These are phyloP conservation scores for Drosophila borealis DNA, from an alignment of 2,888 invertebrate genomes.

Conservation along the genomic window DNA sequence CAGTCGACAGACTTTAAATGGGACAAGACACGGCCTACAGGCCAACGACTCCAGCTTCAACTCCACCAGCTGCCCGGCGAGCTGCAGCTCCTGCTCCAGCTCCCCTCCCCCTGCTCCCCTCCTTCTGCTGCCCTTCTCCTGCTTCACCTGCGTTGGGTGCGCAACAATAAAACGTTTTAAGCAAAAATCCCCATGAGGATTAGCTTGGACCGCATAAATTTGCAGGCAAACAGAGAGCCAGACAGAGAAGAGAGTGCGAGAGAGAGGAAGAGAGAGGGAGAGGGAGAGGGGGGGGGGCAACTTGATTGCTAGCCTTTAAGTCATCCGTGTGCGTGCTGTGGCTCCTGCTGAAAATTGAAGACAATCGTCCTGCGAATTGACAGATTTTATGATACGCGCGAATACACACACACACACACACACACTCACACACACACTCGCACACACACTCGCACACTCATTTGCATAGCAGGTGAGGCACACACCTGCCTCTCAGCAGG, in stretches of 20 bases:
- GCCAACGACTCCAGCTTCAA: background rate
- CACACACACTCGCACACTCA: constrained; percentile 32
- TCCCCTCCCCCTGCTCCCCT: constrained; percentile 5
- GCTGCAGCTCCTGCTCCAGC: background rate
- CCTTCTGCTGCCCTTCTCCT: constrained; percentile 7
- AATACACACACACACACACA: constrained; percentile 8
- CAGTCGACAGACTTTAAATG: constrained; percentile 67
- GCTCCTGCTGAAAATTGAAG: constrained; percentile 61
- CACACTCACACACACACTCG: constrained; percentile 9
- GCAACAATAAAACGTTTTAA: constrained; percentile 77
- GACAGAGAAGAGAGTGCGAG: constrained; percentile 10
- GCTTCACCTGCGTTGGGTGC: constrained; percentile 28
- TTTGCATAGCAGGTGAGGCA: constrained; percentile 66
- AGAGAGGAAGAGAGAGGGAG: background rate
- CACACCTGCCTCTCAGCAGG: constrained; percentile 45
- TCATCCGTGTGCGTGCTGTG: constrained; percentile 25
- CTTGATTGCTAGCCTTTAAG: constrained; percentile 53
- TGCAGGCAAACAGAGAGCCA: constrained; percentile 40
- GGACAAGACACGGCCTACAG: constrained; percentile 43
- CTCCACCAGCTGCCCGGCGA: background rate
- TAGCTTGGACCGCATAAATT: constrained; percentile 77
- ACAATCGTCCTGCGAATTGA: constrained; percentile 72
- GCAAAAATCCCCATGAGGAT: constrained; percentile 75
- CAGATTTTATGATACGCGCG: constrained; percentile 63
- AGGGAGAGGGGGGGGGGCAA: background rate